These are phyloP conservation scores for Epizoanthus illoricatus DNA, from an alignment of 92 coral and sea anemone species.

Conservation along the genomic window DNA sequence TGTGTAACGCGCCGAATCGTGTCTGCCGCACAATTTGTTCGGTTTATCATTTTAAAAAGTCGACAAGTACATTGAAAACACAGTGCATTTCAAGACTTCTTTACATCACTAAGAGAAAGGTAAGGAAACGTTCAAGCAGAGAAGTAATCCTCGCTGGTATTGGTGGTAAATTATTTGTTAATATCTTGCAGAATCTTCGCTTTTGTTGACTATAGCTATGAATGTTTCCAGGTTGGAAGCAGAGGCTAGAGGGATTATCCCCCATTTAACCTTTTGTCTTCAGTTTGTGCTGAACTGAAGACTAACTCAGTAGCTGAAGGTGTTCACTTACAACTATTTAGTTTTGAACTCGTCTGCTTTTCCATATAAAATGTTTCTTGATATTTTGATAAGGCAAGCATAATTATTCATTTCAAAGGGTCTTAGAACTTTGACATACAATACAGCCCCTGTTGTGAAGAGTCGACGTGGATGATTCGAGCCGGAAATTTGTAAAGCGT, in stretches of 20 bases:
- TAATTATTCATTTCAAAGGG: no score
- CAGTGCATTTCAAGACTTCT: constrained; percentile 6
- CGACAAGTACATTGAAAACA: background rate
- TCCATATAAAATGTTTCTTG: no score
- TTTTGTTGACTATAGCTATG: background rate
- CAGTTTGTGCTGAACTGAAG: constrained; percentile 14
- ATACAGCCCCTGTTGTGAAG: no score
- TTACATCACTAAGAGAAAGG: constrained; percentile 15
- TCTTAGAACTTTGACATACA: no score
- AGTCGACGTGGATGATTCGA: background rate
- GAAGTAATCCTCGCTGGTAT: background rate
- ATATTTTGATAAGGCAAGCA: no score
- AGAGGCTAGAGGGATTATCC: background rate
- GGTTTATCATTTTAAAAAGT: background rate
- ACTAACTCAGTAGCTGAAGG: background rate
- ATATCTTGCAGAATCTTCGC: background rate
- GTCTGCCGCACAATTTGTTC: background rate
- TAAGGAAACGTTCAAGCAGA: constrained; percentile 5
- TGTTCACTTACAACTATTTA: no score
- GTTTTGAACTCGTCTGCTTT: no score
- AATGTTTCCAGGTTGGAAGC: background rate
- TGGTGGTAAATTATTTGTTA: background rate
- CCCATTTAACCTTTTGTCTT: background rate
- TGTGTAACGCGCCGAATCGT: constrained; percentile 2
- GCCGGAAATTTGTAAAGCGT: constrained; percentile 29